Base-by-base conservation (phyloP, 2,888 invertebrate species). In the Dilophus febrilis region DNA sequence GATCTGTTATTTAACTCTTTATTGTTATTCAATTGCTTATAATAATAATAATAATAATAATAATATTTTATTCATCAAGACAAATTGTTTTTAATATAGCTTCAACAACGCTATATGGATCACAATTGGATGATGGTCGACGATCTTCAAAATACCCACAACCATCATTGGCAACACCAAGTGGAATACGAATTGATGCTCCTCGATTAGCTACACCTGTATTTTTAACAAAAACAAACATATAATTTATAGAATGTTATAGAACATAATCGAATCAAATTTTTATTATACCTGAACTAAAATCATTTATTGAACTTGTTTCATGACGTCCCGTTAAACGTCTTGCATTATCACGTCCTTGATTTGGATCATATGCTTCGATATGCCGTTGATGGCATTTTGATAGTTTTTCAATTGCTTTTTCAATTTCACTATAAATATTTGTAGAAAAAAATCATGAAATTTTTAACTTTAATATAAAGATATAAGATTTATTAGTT, bases 71-170 rank as follows among this genome's bases (percentile, higher is more conserved):
- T 26, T 40, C 22, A 36, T 86, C 73, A 47, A 90, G 71, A 57
- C 84, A 75, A 50, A 82, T 79, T 38, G 90, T 90, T 53, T 87
- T 77, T 51, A 90, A 74, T 44, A 91, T 69, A n/a, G 82, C 84
- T 58, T 88, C 77, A 45, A 75, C 68, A 35, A 91, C 91, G 3
- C 78, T 65, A 62, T 91, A 91, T 1, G 91, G 90, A 64, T 91
- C 91, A 66, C 88, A 88, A 64, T 91, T 91, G 49, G 87, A 87
- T 38, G 88, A 77, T 17, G 91, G 91, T 52, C 95, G 72, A 47
- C 95, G 72, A 66, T 95, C 95, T 63, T 95, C 95, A 50, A 95
- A 67, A 59, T 95, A 95, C n/a, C 94, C 94, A 58, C 81, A 82
- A 59, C 85, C 84, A 8, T 88, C 85, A 51, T 88, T 88, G 28